These are phyloP conservation scores for Oenanthe melanoleuca DNA, from an alignment of 2,113 vertebrate genomes.

Conservation along the genomic window DNA sequence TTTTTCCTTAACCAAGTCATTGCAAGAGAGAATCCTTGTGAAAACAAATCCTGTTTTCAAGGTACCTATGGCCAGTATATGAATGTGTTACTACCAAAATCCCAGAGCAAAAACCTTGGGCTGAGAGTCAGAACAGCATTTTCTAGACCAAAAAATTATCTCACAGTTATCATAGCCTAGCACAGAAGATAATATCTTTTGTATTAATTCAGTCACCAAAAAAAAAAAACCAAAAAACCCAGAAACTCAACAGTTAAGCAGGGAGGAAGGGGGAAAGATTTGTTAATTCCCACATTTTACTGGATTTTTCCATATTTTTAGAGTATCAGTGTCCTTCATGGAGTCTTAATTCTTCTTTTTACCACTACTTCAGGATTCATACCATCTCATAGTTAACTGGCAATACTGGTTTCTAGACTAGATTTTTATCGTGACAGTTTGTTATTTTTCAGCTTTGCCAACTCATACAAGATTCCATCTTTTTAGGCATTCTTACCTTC, in stretches of 20 bases:
- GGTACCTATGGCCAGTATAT: neutral
- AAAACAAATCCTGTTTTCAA: neutral
- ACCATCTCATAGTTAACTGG: neutral
- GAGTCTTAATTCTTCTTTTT: neutral
- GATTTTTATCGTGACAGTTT: neutral
- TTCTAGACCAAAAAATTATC: neutral
- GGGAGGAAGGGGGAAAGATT: accelerated
- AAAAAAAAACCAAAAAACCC: too few species aligned
- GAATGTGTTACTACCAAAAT: neutral
- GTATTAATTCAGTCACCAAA: neutral
- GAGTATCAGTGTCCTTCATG: neutral
- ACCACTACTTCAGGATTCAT: neutral
- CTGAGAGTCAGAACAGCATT: neutral
- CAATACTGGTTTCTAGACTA: neutral
- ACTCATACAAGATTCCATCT: neutral
- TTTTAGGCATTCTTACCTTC: neutral
- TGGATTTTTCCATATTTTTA: neutral
- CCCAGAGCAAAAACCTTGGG: neutral
- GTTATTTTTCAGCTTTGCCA: neutral
- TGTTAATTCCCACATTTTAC: neutral
- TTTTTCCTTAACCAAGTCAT: neutral
- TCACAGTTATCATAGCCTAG: neutral
- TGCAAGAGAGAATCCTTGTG: neutral
- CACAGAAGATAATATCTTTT: neutral
- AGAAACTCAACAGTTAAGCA: neutral